Percentiles rank a stretch among this genome's conserved stretches.
Evolutionary conservation across 2,888 invertebrate species (phyloP).

Genomic region (Bombylius discolor): DNA sequence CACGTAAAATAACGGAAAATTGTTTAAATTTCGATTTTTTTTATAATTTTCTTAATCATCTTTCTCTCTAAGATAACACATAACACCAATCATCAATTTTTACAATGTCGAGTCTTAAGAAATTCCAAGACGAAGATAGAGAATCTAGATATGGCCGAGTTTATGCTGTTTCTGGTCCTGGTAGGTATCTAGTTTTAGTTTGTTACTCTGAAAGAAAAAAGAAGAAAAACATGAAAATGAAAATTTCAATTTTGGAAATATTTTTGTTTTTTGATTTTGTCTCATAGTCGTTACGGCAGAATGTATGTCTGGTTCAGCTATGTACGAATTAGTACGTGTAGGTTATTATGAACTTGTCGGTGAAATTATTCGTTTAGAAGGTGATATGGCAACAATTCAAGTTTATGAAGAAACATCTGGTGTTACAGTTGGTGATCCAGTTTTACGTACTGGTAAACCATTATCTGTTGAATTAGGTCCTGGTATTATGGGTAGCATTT

Average conservation of each 20-base stretch:
- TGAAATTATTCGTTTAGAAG: slow-evolving; percentile 98
- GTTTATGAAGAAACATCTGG: slow-evolving; percentile 95
- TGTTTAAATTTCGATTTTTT: no score
- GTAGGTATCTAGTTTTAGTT: slow-evolving; percentile 38
- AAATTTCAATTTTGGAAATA: not conserved
- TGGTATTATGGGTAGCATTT: slow-evolving; percentile 98
- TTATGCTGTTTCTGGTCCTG: slow-evolving; percentile 95
- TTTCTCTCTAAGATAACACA: no score
- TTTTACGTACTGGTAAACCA: slow-evolving; percentile 95
- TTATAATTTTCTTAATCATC: no score
- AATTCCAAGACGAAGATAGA: slow-evolving; percentile 68
- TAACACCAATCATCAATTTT: not conserved
- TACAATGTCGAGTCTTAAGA: slow-evolving; percentile 53
- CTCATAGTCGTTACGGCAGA: slow-evolving; percentile 92
- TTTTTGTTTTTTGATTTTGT: slow-evolving; percentile 8
- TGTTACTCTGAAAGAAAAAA: not conserved
- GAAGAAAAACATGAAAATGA: no score
- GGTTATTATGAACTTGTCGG: slow-evolving; percentile 97
- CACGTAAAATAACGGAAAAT: no score
- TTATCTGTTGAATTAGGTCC: slow-evolving; percentile 97
- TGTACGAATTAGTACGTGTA: slow-evolving; percentile 99
- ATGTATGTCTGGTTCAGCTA: slow-evolving; percentile 98
- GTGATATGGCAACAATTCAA: slow-evolving; percentile 99
- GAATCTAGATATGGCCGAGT: slow-evolving; percentile 90
- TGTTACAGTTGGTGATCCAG: slow-evolving; percentile 98